Evolutionary conservation across 1,140 invertebrate genomes (phyloP).

Genomic region (Diprion similis): DNA sequence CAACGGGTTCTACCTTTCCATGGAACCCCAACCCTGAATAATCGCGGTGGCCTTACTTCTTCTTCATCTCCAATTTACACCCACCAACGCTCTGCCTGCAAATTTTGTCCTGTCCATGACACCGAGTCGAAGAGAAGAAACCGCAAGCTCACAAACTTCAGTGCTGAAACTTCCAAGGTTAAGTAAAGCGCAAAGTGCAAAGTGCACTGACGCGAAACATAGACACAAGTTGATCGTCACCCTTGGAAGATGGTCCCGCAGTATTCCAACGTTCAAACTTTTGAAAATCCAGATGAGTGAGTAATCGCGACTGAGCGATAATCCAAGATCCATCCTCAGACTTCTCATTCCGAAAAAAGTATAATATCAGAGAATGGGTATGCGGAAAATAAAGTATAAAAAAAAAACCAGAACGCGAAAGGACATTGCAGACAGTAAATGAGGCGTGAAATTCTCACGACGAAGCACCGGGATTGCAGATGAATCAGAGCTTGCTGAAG

Average conservation of each 20-base stretch:
- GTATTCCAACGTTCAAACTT: too few species aligned
- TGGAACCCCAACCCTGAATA: neutral
- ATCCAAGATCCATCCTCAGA: neutral
- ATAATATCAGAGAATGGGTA: neutral
- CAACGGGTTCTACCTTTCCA: constrained; percentile 29
- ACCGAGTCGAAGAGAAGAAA: neutral
- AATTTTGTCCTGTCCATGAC: neutral
- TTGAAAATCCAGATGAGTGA: too few species aligned
- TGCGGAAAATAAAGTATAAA: neutral
- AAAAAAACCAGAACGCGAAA: neutral
- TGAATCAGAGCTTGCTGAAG: neutral
- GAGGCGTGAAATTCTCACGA: neutral
- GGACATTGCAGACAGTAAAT: neutral
- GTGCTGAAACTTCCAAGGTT: neutral
- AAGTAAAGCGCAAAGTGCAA: neutral
- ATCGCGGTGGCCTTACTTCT: neutral
- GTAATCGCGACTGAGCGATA: too few species aligned
- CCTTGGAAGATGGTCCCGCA: too few species aligned
- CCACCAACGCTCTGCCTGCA: neutral
- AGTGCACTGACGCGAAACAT: neutral
- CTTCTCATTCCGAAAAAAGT: neutral
- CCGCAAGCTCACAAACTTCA: neutral
- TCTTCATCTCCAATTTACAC: neutral
- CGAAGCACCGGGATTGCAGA: neutral
- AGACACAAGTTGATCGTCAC: neutral